A percentile compares a stretch with the other conserved stretches of the same genome.
These are phyloP conservation scores for Akabosia matsudoensis DNA, from an alignment of 1,140 invertebrate genomes.

Conservation along the genomic window DNA sequence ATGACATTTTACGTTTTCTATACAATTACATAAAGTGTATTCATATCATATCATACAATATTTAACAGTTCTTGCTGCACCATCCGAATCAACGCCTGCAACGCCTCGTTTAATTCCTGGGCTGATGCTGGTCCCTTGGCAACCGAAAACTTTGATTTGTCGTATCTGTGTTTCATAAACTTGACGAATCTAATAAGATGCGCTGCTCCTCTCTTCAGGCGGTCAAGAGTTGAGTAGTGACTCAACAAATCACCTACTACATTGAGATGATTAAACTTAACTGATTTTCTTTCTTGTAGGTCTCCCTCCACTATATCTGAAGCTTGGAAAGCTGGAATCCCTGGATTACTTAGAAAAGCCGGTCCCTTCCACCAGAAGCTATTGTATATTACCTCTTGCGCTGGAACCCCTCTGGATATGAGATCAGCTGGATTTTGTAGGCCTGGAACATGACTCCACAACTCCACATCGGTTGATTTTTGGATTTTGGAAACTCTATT, in stretches of 20 bases:
- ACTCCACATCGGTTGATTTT: background rate
- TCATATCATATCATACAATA: too few relatives aligned
- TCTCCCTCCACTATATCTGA: background rate
- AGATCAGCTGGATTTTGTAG: conserved; percentile 31
- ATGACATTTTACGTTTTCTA: too few relatives aligned
- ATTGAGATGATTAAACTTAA: too few relatives aligned
- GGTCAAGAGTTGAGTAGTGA: too few relatives aligned
- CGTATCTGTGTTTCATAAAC: too few relatives aligned
- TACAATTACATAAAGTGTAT: background rate
- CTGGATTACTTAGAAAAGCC: background rate
- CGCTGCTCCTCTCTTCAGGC: too few relatives aligned
- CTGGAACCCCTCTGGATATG: conserved; percentile 8
- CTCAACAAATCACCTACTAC: too few relatives aligned
- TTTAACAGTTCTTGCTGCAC: too few relatives aligned
- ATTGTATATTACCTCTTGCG: background rate
- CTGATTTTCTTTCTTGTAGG: background rate
- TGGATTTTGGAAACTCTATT: conserved; percentile 1
- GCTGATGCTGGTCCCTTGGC: background rate
- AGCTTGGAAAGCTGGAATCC: background rate
- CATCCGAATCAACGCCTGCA: background rate
- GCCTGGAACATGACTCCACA: conserved; percentile 33
- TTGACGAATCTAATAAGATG: too few relatives aligned
- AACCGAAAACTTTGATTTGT: too few relatives aligned
- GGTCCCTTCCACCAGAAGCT: conserved; percentile 33
- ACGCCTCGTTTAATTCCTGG: background rate